Conservation (phyloP, 2,113 vertebrate genomes). For the Synodontis membranacea region DNA sequence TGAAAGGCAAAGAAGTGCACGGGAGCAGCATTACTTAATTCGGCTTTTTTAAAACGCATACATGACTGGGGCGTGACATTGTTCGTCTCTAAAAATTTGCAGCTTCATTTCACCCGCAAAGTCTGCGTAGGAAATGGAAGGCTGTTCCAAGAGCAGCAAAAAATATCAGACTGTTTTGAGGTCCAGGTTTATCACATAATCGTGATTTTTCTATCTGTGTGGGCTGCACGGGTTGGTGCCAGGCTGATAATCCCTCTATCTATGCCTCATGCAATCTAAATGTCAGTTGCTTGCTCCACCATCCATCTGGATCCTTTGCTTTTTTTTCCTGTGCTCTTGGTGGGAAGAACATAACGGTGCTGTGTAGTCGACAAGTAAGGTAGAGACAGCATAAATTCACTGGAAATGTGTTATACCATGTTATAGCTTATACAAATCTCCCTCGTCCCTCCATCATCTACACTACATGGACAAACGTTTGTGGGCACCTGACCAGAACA, state of each 20-base stretch:
- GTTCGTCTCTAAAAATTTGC: not conserved
- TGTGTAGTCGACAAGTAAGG: not conserved
- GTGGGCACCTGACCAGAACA: no score
- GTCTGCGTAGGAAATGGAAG: not conserved
- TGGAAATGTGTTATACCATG: not conserved
- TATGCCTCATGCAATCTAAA: constrained; percentile 28
- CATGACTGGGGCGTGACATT: not conserved
- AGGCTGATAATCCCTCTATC: constrained; percentile 28
- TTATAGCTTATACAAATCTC: not conserved
- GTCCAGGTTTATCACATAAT: constrained; percentile 38
- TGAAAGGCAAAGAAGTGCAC: not conserved
- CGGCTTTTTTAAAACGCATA: not conserved
- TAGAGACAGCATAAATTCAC: not conserved
- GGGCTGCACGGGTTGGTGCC: constrained; percentile 22
- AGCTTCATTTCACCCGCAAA: constrained; percentile 5
- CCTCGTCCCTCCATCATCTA: no score
- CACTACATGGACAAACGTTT: no score
- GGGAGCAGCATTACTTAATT: not conserved
- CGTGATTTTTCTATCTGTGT: constrained; percentile 20
- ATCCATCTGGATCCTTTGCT: constrained; percentile 19
- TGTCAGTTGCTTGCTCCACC: constrained; percentile 31
- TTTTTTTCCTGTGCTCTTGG: constrained; percentile 14
- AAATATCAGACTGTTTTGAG: not conserved
- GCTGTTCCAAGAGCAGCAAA: constrained; percentile 2
- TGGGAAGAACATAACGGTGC: constrained; percentile 6